Base-by-base conservation (phyloP, 2,888 invertebrate species). In the Eretmocerus hayati region DNA sequence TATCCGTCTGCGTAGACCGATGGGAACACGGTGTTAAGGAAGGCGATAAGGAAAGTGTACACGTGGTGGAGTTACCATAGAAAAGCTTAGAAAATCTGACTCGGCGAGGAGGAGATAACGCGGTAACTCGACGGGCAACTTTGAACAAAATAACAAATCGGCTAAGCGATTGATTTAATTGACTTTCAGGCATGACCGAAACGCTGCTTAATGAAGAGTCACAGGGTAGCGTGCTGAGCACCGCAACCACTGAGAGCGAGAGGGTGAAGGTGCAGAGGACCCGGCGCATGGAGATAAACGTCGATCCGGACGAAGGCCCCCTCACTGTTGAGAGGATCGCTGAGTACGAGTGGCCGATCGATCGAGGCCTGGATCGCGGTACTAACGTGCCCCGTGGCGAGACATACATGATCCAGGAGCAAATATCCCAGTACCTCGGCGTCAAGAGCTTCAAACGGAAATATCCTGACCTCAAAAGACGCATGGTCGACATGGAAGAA, bases 401-500 rank as follows among this genome's bases (percentile, higher is more conserved):
- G 62, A 87, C 88, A 42, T 92, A 84, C 74, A 91, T 95, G 87
- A 83, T 96, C 50, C 94, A 97, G 72, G 97, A 97, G 70, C 97
- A 88, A 71, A 87, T 99, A 53, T 90, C 93, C 0, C 89, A 94
- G 68, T 95, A 89, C 73, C 78, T 99, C 53, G 90, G 89, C 32
- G 89, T 97, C 26, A 95, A 93, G 67, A 94, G 95, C 49, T 97
- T 99, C 72, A 96, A 96, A 71, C 79, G 97, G 56, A 93, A 95
- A 66, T 92, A 92, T 74, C 87, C 90, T n/a, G 90, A 91, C 70
- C 71, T 91, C 44, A 82, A 83, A 57, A 78, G 95, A 47, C 79
- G 95, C 46, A 76, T 85, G 55, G 84, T 94, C 21, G 91, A 92
- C 58, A 90, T 90, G 75, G 90, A 90, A 56, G 97, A 97, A 69